Conservation (phyloP, 2,888 invertebrate species). For the Leucophenga montana region DNA sequence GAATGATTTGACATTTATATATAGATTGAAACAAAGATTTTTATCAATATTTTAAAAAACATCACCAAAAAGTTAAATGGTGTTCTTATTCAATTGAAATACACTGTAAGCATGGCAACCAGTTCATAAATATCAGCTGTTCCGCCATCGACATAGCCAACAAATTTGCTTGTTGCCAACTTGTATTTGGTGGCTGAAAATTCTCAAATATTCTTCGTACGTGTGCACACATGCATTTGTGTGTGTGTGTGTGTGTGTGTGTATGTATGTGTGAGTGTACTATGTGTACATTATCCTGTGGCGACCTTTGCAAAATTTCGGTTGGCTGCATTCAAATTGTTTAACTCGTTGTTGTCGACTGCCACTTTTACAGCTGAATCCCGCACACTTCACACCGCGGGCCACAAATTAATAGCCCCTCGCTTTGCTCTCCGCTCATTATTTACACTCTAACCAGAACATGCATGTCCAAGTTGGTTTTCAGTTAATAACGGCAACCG, state of each 20-base stretch:
- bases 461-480: background rate
- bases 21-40: too few species aligned
- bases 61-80: too few species aligned
- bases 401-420: background rate
- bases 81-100: background rate
- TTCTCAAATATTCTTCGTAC: too few species aligned
- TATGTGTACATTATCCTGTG: slow-evolving; percentile 10
- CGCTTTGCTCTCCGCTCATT: background rate
- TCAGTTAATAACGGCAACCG: slow-evolving; percentile 12
- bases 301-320: slow-evolving; percentile 10
- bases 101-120: too few species aligned
- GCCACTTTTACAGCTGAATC: background rate
- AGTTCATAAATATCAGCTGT: too few species aligned
- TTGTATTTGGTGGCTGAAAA: background rate
- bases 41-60: too few species aligned
- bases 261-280: background rate
- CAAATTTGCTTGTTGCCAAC: slow-evolving; percentile 12
- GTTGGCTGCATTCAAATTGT: slow-evolving; percentile 12
- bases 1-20: too few species aligned
- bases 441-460: too few species aligned
- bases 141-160: background rate
- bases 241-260: background rate
- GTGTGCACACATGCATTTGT: background rate
- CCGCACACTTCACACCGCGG: too few species aligned
- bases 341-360: background rate